Conservation (phyloP, 92 coral and sea anemone species). For the Nematostella vectensis region DNA sequence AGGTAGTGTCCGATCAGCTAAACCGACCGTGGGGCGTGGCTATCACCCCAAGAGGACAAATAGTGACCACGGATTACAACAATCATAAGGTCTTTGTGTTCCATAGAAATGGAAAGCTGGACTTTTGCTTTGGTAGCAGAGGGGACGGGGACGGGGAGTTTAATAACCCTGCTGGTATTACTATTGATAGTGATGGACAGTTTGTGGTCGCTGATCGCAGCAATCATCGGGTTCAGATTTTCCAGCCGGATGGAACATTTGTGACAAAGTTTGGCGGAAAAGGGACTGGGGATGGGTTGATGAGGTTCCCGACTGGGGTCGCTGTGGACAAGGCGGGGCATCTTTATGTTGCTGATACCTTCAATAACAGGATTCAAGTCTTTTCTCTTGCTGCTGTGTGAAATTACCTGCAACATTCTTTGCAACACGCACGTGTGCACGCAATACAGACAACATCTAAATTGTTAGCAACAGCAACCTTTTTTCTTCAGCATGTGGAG, state of each 20-base stretch:
- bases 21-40: conserved; percentile 75
- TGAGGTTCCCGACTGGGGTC: conserved; percentile 71
- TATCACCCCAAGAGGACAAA: conserved; percentile 30
- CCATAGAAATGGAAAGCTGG: conserved; percentile 38
- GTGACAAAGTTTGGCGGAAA: conserved; percentile 75
- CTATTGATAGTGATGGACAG: conserved; percentile 69
- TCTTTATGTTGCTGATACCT: conserved; percentile 71
- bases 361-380: conserved; percentile 63
- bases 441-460: too few relatives aligned
- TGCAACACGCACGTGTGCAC: too few relatives aligned
- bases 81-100: conserved; percentile 47
- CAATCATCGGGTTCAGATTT: conserved; percentile 73
- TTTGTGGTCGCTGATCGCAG: conserved; percentile 68
- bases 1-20: conserved; percentile 29
- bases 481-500: too few relatives aligned
- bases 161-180: conserved; percentile 74
- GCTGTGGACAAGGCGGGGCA: conserved; percentile 60
- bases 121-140: conserved; percentile 52
- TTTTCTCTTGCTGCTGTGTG: conserved; percentile 68
- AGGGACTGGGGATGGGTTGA: conserved; percentile 61
- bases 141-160: conserved; percentile 59
- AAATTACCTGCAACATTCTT: background rate
- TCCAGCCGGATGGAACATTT: conserved; percentile 59
- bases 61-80: conserved; percentile 64
- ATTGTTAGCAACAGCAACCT: too few relatives aligned